Base-by-base conservation (phyloP, 2,797 vertebrate genomes). In the Siniperca scherzeri region DNA sequence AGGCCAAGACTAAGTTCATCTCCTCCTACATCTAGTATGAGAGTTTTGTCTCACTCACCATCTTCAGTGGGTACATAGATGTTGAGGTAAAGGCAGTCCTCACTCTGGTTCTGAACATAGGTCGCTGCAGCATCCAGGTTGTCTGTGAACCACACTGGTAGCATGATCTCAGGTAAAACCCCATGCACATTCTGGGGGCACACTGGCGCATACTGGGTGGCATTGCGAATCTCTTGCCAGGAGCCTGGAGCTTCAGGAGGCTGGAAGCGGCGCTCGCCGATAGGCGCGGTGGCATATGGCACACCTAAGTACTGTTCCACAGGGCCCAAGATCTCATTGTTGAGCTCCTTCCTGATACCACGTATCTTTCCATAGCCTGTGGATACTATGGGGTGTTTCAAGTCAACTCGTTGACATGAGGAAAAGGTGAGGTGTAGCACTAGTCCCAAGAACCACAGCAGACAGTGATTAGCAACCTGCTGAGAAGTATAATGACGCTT, bases 21-120 rank as follows among this genome's bases (percentile, higher is more conserved):
- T 40, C 17, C 14, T 59, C 3, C n/a, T 55, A 33, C 50, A 33
- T 56, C 25, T 33, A 21, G 3, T 7, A 46, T 33, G 14, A 72
- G 13, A 77, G 56, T 46, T 81, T 67, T 9, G 13, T 56, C 22
- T 66, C 25, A 93, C 95, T 95, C 80, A 95, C 95, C 95, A 10
- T 95, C 95, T 88, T 95, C 95, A 67, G 94, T 95, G 44, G 95
- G 95, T 57, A 95, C 90, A 69, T 98, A 98, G 93, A 98, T 94
- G 90, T 98, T 98, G 94, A 98, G 97, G 92, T 98, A 98, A 89
- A 98, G 97, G 87, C 98, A 98, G 93, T 98, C 98, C 91, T 98
- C 97, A 11, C 97, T 98, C 96, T 98, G 97, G 94, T 98, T 97
- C 94, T 98, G 97, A 68, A 99, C 96, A 52, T 98, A 98, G 52